Conservation (phyloP, 2,888 invertebrate species). For the Tetanocera ferruginea region DNA sequence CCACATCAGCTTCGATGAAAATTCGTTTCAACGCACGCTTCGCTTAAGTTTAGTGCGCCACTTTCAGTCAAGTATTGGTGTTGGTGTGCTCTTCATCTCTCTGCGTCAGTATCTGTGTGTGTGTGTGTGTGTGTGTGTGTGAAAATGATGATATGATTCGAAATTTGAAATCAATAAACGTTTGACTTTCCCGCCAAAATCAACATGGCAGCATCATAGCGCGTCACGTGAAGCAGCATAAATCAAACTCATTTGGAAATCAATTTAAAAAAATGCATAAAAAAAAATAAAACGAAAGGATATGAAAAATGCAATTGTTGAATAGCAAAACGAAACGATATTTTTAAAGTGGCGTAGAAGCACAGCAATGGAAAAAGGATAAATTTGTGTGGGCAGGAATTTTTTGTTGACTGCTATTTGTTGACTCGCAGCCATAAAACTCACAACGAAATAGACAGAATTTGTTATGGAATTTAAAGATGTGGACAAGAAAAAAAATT, state of each 20-base stretch:
- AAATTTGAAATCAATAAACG: constrained; percentile 27
- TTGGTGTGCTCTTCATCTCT: neutral
- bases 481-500: too few species aligned
- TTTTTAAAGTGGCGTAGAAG: too few species aligned
- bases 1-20: constrained; percentile 1
- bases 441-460: too few species aligned
- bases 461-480: too few species aligned
- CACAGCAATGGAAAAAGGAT: too few species aligned
- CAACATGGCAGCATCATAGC: neutral
- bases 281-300: neutral
- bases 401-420: too few species aligned
- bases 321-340: neutral
- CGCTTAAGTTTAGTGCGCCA: neutral
- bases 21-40: neutral
- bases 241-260: constrained; percentile 19
- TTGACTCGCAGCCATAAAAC: too few species aligned
- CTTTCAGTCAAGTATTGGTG: neutral
- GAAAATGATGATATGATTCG: constrained; percentile 22
- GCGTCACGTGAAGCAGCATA: neutral
- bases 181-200: neutral
- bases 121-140: neutral
- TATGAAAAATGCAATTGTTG: constrained; percentile 4
- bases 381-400: too few species aligned
- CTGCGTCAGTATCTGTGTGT: neutral
- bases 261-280: neutral